A percentile compares a stretch with the other conserved stretches of the same genome.
These are phyloP conservation scores for Taeniopygia guttata DNA, from an alignment of 2,797 vertebrate genomes.

Conservation along the genomic window DNA sequence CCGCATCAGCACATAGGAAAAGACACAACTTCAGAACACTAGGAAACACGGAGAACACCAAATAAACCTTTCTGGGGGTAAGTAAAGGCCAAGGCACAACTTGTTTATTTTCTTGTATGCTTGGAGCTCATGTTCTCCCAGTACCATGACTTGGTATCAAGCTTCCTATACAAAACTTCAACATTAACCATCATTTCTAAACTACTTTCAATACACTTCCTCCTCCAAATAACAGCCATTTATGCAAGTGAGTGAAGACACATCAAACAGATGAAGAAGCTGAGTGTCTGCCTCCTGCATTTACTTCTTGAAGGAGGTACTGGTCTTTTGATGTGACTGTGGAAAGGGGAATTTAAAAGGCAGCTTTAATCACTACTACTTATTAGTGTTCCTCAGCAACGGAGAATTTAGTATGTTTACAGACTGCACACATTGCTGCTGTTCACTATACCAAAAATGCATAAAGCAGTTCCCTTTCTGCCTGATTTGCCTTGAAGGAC, in stretches of 20 bases:
- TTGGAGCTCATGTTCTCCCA: neutral
- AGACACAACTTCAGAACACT: neutral
- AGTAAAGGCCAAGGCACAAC: neutral
- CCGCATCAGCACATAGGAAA: neutral
- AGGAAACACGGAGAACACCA: fast-evolving
- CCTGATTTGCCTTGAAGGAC: neutral
- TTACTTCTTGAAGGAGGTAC: neutral
- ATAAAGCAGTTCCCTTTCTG: neutral
- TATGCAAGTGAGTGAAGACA: neutral
- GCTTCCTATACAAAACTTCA: neutral
- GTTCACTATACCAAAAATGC: neutral
- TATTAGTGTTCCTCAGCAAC: neutral
- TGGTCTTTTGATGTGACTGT: neutral
- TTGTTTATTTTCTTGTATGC: neutral
- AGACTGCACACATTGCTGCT: neutral
- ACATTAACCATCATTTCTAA: neutral
- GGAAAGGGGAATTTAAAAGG: neutral
- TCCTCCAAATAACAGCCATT: neutral
- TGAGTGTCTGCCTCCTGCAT: neutral
- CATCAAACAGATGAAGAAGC: neutral
- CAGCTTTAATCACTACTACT: neutral
- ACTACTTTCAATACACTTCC: neutral
- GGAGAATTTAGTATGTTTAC: neutral
- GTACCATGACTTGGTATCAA: neutral
- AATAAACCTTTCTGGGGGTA: neutral